Percentiles rank a stretch among this genome's conserved stretches.
phyloP scores from a whole-genome alignment of 2,888 invertebrate genomes.

The Argyresthia goedartella region DNA sequence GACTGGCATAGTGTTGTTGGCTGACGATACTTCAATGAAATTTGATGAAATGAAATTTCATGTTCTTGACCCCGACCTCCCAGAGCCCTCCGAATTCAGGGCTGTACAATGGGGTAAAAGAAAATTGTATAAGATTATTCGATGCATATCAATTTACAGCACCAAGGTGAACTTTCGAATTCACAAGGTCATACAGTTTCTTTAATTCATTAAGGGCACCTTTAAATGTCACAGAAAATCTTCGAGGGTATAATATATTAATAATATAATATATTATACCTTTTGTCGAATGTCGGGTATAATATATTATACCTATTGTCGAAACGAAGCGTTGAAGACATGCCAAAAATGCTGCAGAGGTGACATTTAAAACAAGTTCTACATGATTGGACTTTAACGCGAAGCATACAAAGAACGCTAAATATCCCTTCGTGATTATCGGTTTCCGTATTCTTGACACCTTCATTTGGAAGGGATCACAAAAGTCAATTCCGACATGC shows the following conservation, averaged over 20 bases:
- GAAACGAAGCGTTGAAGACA: not conserved
- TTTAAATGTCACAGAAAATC: slow-evolving; percentile 1
- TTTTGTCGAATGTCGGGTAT: no score
- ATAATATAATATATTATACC: no score
- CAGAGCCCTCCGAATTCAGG: slow-evolving; percentile 10
- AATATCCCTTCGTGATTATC: slow-evolving; percentile 11
- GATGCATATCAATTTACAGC: not conserved
- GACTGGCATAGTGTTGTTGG: no score
- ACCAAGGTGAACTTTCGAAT: not conserved
- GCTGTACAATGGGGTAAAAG: slow-evolving; percentile 1
- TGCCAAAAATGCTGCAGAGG: not conserved
- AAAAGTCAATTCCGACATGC: slow-evolving; percentile 12
- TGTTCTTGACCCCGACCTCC: slow-evolving; percentile 11
- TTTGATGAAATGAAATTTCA: not conserved
- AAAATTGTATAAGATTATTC: not conserved
- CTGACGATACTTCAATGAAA: no score
- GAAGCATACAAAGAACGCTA: slow-evolving; percentile 12
- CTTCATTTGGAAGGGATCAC: slow-evolving; percentile 12
- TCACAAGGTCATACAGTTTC: not conserved
- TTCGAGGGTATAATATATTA: no score
- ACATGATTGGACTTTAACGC: slow-evolving; percentile 10
- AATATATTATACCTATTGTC: not conserved
- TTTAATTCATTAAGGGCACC: not conserved
- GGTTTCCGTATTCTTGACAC: slow-evolving; percentile 6
- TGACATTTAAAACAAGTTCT: slow-evolving; percentile 6